Evolutionary conservation across 2,797 vertebrate species (phyloP).

Genomic region (Pelochelys cantorii): DNA sequence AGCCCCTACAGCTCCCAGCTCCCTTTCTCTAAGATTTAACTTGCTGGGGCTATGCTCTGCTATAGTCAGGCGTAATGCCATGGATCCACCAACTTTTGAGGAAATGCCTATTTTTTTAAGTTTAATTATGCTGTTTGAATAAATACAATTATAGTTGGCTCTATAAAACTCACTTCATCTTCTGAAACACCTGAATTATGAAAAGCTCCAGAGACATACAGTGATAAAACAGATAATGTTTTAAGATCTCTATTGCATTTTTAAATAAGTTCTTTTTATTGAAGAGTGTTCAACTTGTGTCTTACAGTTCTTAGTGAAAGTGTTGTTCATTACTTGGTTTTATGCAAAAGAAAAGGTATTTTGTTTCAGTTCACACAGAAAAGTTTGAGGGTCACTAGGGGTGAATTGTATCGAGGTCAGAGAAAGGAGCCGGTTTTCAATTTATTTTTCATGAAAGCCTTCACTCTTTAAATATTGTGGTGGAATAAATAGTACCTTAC

Average conservation of each 20-base stretch:
- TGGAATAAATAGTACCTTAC: background rate
- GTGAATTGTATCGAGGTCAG: background rate
- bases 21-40: background rate
- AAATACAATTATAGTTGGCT: background rate
- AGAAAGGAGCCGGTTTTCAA: background rate
- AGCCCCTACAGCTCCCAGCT: background rate
- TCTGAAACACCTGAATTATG: background rate
- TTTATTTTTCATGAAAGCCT: background rate
- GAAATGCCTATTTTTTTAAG: background rate
- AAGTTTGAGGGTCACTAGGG: background rate
- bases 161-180: background rate
- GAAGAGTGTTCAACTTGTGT: background rate
- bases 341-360: background rate
- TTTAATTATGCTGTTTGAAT: background rate
- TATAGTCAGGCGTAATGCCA: background rate
- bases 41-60: background rate
- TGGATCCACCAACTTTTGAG: accelerated
- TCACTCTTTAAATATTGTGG: background rate
- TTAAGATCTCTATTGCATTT: background rate
- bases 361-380: background rate
- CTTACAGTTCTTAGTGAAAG: background rate
- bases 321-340: background rate
- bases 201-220: background rate
- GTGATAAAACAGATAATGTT: background rate
- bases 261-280: background rate